A percentile compares a stretch with the other conserved stretches of the same genome.
Conservation (phyloP, 2,113 vertebrate genomes). For the Gavia stellata region DNA sequence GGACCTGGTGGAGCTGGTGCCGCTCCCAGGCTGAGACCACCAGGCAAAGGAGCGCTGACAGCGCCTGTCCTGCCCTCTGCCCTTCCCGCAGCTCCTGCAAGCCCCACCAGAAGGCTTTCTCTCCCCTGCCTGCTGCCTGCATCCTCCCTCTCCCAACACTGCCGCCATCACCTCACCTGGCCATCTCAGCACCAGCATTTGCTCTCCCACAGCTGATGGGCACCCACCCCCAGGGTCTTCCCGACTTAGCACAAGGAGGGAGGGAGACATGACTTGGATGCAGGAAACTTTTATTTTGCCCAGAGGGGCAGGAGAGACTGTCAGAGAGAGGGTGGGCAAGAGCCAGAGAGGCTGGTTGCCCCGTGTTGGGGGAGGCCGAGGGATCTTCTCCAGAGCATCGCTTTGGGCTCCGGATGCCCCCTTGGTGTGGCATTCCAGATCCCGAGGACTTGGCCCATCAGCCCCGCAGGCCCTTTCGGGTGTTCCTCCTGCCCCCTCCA, state of each 20-base stretch:
- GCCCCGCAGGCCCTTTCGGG: too few species aligned
- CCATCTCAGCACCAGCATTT: not conserved
- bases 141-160: too few species aligned
- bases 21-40: too few species aligned
- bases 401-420: accelerated
- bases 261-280: not conserved
- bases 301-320: not conserved
- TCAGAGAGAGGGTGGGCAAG: too few species aligned
- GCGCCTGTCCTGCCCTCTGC: not conserved
- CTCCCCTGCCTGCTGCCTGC: not conserved
- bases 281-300: not conserved
- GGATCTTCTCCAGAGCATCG: not conserved
- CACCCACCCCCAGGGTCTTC: accelerated
- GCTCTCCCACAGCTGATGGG: too few species aligned
- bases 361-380: too few species aligned
- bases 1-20: not conserved
- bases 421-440: not conserved
- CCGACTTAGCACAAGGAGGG: not conserved
- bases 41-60: not conserved
- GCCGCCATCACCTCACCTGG: too few species aligned
- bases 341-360: too few species aligned
- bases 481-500: too few species aligned
- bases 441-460: accelerated
- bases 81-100: not conserved
- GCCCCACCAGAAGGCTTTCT: not conserved